Evolutionary conservation across 2,113 vertebrate genomes (phyloP), one percentile per base, ranked within the genome.

Genomic region (Balaeniceps rex): DNA sequence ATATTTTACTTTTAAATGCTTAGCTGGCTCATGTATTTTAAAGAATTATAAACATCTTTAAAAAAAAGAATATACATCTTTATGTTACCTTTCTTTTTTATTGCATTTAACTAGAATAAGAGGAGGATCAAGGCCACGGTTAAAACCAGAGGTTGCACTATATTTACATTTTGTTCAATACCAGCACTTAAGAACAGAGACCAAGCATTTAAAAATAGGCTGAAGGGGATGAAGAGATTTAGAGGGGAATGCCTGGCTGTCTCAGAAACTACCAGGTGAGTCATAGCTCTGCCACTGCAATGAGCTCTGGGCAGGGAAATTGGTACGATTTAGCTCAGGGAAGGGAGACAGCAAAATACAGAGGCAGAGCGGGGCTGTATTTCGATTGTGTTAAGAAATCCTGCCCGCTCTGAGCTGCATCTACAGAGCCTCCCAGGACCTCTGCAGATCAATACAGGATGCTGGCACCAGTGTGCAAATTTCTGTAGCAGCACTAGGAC

Each of bases 1-100:
- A 90, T 97, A 97, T 97, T 97, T 97, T 97, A 97, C 87, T 96
- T 97, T 97, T 93, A 96, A 96, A 98, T 98, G 90, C 91, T 93
- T 87, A 84, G 91, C 95, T 97, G 92, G 95, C 74, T 96, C 94
- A 95, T 80, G 93, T 81, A 83, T 94, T 97, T 95, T 95, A 90
- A 96, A 94, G 93, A 94, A 87, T 95, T 87, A 91, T 80, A 94
- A 94, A 96, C 72, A 79, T 85, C 23, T 92, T 78, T 26, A 9
- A 47, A 80, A 89, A 75, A 42, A 91, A 72, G 34, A 84, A 95
- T 93, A 84, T 87, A 90, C 88, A 91, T 88, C 74, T 92, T 80
- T 49, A 60, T 92, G 68, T 94, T 97, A 40, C 86, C 71, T 96
- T 96, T 93, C 92, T 78, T 96, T 97, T 96, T 97, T 95, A 81